Evolutionary conservation across 2,888 invertebrate species (phyloP).

Genomic region (Drosophila neonasuta): DNA sequence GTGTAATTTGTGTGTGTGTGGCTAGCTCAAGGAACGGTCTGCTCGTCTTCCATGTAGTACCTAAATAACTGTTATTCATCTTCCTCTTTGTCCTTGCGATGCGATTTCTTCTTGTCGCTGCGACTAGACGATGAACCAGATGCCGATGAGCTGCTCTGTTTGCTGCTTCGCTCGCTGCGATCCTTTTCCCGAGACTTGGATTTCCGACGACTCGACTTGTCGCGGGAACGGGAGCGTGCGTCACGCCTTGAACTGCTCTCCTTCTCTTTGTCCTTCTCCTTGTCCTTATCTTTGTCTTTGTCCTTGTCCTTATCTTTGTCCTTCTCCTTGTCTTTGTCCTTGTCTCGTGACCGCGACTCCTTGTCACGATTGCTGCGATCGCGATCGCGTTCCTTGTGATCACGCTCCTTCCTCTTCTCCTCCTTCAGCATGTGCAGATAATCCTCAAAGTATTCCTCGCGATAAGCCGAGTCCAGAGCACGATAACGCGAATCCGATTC

Average conservation of each 20-base stretch:
- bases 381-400: conserved; percentile 74
- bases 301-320: conserved; percentile 49
- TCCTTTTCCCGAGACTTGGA: conserved; percentile 85
- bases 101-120: conserved; percentile 86
- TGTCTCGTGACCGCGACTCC: conserved; percentile 68
- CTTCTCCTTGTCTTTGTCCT: conserved; percentile 61
- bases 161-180: conserved; percentile 82
- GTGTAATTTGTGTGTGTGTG: conserved; percentile 15
- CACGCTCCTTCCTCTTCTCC: conserved; percentile 85
- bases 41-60: conserved; percentile 58
- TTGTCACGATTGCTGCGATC: conserved; percentile 77
- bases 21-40: conserved; percentile 40
- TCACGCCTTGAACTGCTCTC: conserved; percentile 74
- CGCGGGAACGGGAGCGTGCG: conserved; percentile 85
- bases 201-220: conserved; percentile 86
- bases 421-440: conserved; percentile 93
- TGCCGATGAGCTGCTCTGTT: conserved; percentile 50
- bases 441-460: conserved; percentile 98
- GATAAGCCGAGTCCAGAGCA: conserved; percentile 92
- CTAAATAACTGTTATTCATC: conserved; percentile 84
- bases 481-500: conserved; percentile 95
- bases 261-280: conserved; percentile 48
- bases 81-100: conserved; percentile 89
- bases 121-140: conserved; percentile 71
- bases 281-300: conserved; percentile 66